phyloP scores from a whole-genome alignment of 2,113 vertebrate species.

The Cygnus buccinator region DNA sequence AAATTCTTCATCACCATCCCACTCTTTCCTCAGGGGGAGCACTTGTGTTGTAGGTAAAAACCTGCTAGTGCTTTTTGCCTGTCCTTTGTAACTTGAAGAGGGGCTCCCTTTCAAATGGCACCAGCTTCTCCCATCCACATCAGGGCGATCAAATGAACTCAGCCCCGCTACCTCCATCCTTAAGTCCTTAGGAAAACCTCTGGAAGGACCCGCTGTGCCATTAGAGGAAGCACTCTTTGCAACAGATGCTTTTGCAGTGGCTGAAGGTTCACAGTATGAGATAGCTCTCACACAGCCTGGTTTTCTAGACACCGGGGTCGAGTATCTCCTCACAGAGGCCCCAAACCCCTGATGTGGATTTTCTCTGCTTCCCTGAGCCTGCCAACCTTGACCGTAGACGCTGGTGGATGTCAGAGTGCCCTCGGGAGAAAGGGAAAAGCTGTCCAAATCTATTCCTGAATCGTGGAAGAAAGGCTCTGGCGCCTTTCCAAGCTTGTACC shows the following conservation, averaged over 20 bases:
- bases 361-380: not conserved
- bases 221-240: not conserved
- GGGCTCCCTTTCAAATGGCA: not conserved
- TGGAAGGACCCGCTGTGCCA: constrained; percentile 38
- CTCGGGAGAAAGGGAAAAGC: constrained; percentile 77
- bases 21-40: constrained; percentile 44
- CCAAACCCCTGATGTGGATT: rapidly evolving
- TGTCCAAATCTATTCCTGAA: constrained; percentile 89
- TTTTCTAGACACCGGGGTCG: constrained; percentile 22
- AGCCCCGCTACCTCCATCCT: not conserved
- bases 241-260: constrained; percentile 47
- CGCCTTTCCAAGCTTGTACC: constrained; percentile 55
- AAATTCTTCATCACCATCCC: constrained; percentile 86
- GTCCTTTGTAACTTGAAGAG: not conserved
- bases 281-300: constrained; percentile 10
- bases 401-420: constrained; percentile 58
- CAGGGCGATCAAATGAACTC: not conserved
- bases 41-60: constrained; percentile 69
- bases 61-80: not conserved
- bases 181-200: not conserved
- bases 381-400: not conserved
- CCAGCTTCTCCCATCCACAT: not conserved
- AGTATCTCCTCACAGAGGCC: constrained; percentile 19
- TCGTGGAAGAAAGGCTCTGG: constrained; percentile 79
- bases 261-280: not conserved